Base-by-base conservation (phyloP, 2,888 invertebrate species). In the Dasypolia templi region DNA sequence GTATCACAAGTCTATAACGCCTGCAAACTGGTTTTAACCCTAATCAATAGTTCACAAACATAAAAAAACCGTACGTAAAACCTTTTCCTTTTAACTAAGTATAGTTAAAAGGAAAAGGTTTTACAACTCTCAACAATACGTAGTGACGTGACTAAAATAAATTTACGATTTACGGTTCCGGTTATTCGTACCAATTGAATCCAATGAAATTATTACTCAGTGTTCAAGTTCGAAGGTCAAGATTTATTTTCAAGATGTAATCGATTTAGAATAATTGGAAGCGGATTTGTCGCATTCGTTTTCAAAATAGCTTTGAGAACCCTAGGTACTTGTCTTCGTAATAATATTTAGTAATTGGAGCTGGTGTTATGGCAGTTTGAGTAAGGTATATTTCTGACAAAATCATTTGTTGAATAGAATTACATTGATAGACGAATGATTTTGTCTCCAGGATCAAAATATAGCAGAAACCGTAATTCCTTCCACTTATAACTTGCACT, bases 151-250 rank as follows among this genome's bases (percentile, higher is more conserved):
- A 59, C 59, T 72, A 22, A 46, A 75, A 82, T 83, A 75, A 42
- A 68, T 77, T 62, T 72, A 62, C 53, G 55, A 69, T 81, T 77
- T 77, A 69, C 58, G 73, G 39, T 73, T 63, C 53, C 68, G 66
- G 70, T 82, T 82, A 82, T 70, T 70, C 49, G 83, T 82, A 78
- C 49, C 72, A 82, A 82, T 69, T 82, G 61, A 77, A 81, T 72
- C 59, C 66, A 78, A 69, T 63, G 49, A 72, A 75, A 62, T 72
- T 63, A 72, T 70, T 64, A 26, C 32, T 59, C 56, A 29, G 49
- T 51, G 59, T 68, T 68, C n/a, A 35, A 55, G 55, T 61, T 70
- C 29, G 26, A 74, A 71, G 70, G 63, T 73, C 67, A 64, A 53
- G 49, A 46, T 70, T 53, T 46, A 19, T 67, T 82, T 63, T 66